Conservation (phyloP, 2,797 vertebrate species). For the Anguilla anguilla region DNA sequence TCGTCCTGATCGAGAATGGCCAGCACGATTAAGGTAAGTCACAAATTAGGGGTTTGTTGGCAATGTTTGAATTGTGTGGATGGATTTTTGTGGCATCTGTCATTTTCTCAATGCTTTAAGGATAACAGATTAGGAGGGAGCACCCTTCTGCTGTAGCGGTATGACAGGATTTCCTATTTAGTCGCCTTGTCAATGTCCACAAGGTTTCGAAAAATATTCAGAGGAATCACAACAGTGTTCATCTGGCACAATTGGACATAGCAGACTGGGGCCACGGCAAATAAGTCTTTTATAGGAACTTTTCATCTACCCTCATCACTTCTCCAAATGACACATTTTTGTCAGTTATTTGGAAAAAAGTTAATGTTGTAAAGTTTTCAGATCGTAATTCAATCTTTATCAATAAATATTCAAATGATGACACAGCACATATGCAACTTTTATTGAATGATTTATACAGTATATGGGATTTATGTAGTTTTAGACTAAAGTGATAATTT, state of each 20-base stretch:
- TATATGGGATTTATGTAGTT: background rate
- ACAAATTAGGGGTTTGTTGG: slow-evolving; percentile 51
- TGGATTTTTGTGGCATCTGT: background rate
- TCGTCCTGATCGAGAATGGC: slow-evolving; percentile 82
- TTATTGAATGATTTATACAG: background rate
- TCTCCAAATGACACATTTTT: background rate
- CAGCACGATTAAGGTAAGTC: slow-evolving; percentile 90
- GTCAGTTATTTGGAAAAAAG: background rate
- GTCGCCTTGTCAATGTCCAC: slow-evolving; percentile 85
- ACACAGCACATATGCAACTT: background rate
- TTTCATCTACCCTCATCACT: background rate
- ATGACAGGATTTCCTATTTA: slow-evolving; percentile 86
- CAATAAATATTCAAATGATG: background rate
- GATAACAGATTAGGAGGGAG: slow-evolving; percentile 79
- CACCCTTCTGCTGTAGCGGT: slow-evolving; percentile 82
- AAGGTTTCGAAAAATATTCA: slow-evolving; percentile 77
- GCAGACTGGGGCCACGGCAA: background rate
- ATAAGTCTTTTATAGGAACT: background rate
- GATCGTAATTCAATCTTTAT: background rate
- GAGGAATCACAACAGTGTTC: slow-evolving; percentile 58
- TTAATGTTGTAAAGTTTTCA: background rate
- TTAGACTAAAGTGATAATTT: background rate
- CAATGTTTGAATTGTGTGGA: slow-evolving; percentile 66
- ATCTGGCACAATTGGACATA: background rate
- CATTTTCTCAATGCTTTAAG: slow-evolving; percentile 26